Base-by-base conservation (phyloP, 30 jellyfish, hydroid and myxozoan species). In the Sanderia malayensis region DNA sequence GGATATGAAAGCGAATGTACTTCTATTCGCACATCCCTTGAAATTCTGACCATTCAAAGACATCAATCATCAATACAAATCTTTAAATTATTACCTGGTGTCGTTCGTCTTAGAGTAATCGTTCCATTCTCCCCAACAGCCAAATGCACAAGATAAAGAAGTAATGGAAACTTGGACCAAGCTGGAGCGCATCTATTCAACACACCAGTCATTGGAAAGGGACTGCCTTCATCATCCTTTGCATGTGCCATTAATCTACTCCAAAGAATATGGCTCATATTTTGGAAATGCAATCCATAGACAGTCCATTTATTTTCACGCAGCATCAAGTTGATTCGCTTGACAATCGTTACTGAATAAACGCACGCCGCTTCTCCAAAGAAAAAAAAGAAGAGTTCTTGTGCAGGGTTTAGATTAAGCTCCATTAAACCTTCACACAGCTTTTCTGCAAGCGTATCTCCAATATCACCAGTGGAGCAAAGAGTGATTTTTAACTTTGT, bases 81-180 rank as follows among this genome's bases (percentile, higher is more conserved):
- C n/a, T n/a, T n/a, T n/a, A n/a, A n/a, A n/a, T n/a, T n/a, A n/a
- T n/a, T n/a, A 37, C 52, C 52, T 37, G 52, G 13, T 4, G 52
- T 37, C 6, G 52, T 37, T 30, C 67, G 30, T 9, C 82, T 46
- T 33, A 82, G 46, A 49, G 64, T 49, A 15, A 49, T 2, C 27
- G 64, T 49, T 1, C 97, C 97, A 81, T 88, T 80, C 65, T 88
- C 97, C 1, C 97, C 95, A 11, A 88, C 75, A 1, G 87, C 76
- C 58, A 88, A 73, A 31, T 88, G 97, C 15, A 88, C 29, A 25
- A 80, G 26, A 34, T 88, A 88, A 44, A 88, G 49, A 33, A 88
- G 47, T 18, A 88, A 37, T 4, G 97, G 97, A 24, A 27, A 66
- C 21, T 33, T 64, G 10, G 82, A 87, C 25, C 33, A 26, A 44